Evolutionary conservation across 1,140 invertebrate species (phyloP).

Genomic region (Drosophila sproati): DNA sequence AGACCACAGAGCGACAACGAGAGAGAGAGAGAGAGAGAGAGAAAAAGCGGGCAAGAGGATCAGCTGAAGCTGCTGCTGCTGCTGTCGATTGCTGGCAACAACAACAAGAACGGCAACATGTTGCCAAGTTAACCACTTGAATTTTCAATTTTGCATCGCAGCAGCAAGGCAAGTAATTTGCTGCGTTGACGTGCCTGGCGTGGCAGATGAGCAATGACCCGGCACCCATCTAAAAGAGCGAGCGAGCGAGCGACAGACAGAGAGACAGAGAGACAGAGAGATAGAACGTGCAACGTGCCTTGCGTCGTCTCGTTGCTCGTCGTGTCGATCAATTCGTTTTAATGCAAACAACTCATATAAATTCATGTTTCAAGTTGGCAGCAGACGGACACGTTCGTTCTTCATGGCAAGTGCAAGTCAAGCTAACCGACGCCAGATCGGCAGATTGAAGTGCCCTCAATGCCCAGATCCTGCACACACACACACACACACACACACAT

Average conservation of each 20-base stretch:
- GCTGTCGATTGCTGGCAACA: constrained; percentile 21
- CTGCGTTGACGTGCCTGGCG: constrained; percentile 80
- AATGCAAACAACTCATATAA: constrained; percentile 83
- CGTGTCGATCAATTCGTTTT: constrained; percentile 82
- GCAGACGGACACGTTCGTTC: constrained; percentile 14
- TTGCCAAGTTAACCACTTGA: constrained; percentile 81
- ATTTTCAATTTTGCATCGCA: constrained; percentile 81
- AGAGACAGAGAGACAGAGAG: not conserved
- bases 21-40: not conserved
- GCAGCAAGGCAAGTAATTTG: constrained; percentile 75
- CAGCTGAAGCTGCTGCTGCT: not conserved
- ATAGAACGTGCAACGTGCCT: not conserved
- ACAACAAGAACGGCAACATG: constrained; percentile 59
- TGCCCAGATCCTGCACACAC: not conserved
- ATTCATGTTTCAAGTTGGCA: constrained; percentile 76
- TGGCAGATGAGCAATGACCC: constrained; percentile 81
- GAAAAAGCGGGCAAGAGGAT: not conserved
- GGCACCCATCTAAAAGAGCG: constrained; percentile 8
- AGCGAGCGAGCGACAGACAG: not conserved
- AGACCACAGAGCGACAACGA: not conserved
- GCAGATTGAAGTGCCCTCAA: constrained; percentile 33
- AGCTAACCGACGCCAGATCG: constrained; percentile 21
- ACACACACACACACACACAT: not conserved
- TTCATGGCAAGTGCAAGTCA: no score
- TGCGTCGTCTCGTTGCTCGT: constrained; percentile 38